Evolutionary conservation across 2,888 invertebrate species (phyloP).

Genomic region (Ommatoiulus sabulosus): DNA sequence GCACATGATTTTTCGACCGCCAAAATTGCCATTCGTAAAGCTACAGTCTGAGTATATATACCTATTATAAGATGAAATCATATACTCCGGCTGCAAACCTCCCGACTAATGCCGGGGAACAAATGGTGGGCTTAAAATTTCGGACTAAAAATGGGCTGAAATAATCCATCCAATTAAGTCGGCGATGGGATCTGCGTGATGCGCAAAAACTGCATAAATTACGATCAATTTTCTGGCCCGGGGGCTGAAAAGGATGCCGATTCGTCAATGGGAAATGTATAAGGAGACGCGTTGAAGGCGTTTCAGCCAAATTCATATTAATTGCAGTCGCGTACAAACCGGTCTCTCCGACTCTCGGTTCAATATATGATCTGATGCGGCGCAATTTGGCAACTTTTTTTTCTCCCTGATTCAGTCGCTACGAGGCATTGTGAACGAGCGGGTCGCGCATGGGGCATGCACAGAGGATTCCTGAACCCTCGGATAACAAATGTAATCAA

Average conservation of each 20-base stretch:
- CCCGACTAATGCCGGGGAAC: no score
- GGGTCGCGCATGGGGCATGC: not conserved
- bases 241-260: not conserved
- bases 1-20: no score
- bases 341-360: not conserved
- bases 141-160: not conserved
- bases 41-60: no score
- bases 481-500: conserved; percentile 30
- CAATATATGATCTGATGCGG: conserved; percentile 11
- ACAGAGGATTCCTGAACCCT: not conserved
- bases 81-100: no score
- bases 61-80: no score
- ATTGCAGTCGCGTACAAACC: conserved; percentile 30
- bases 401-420: not conserved
- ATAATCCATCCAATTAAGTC: not conserved
- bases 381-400: not conserved
- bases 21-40: no score
- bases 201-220: not conserved
- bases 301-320: not conserved
- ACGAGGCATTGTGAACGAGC: not conserved
- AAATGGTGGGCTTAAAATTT: no score
- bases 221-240: not conserved
- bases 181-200: not conserved
- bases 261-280: not conserved
- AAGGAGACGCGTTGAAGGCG: not conserved